Percentiles rank a stretch among this genome's conserved stretches.
phyloP scores from a whole-genome alignment of 2,888 invertebrate genomes.

The Muschampia staudingeri region DNA sequence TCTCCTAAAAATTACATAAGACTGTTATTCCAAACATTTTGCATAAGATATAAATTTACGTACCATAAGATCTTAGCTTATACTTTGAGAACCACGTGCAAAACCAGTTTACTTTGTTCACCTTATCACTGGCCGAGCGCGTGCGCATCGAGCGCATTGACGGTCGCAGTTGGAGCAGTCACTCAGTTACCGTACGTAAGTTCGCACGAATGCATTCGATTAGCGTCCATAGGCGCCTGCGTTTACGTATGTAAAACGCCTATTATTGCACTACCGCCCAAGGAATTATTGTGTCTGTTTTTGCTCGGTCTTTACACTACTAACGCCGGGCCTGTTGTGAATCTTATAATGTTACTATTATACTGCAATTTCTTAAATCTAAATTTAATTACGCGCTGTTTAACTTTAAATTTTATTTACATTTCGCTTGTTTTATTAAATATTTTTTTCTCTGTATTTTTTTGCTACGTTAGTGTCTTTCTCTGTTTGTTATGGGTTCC shows the following conservation, averaged over 20 bases:
- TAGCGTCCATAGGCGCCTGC: neutral
- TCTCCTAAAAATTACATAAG: constrained; percentile 42
- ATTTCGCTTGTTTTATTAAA: too few species aligned
- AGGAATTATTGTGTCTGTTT: neutral
- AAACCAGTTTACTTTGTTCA: constrained; percentile 28
- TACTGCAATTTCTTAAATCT: too few species aligned
- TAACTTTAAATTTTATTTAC: too few species aligned
- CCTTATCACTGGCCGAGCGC: constrained; percentile 34
- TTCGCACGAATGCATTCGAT: neutral
- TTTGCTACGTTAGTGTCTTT: too few species aligned
- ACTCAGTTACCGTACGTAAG: constrained; percentile 37
- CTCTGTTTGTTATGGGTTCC: too few species aligned
- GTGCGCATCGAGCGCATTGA: too few species aligned
- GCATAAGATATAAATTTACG: too few species aligned
- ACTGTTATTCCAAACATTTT: neutral
- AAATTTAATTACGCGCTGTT: too few species aligned
- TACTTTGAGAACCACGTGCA: constrained; percentile 43
- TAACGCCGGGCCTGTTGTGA: too few species aligned
- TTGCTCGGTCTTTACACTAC: neutral
- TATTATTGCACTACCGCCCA: neutral
- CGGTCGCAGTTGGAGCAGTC: neutral
- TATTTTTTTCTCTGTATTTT: too few species aligned
- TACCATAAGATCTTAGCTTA: too few species aligned
- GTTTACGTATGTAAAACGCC: neutral
- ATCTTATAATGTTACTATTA: too few species aligned